These are phyloP conservation scores for Benthosema pterotum DNA, from an alignment of 2,797 vertebrate species.

Conservation along the genomic window DNA sequence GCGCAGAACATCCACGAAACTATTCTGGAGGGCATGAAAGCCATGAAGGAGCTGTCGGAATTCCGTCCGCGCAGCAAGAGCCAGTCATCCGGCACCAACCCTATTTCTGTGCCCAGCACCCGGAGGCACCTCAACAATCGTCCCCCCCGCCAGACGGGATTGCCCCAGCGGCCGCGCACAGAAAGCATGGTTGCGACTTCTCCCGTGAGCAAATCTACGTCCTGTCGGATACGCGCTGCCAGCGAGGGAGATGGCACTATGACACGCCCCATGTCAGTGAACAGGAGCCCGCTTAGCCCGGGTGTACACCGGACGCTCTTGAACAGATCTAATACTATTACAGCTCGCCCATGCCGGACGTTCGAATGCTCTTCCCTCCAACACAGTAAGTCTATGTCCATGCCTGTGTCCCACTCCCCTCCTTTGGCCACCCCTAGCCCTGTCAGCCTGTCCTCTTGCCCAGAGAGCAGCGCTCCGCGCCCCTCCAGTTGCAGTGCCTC, in stretches of 20 bases:
- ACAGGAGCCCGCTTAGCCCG: constrained; percentile 90
- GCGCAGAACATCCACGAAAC: constrained; percentile 99
- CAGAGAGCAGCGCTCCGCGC: constrained; percentile 82
- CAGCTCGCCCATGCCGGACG: constrained; percentile 74
- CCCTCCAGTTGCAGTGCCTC: constrained; percentile 92
- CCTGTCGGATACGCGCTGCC: constrained; percentile 90
- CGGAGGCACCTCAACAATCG: constrained; percentile 88
- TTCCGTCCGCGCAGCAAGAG: constrained; percentile 98
- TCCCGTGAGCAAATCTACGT: constrained; percentile 81
- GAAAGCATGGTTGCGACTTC: constrained; percentile 88
- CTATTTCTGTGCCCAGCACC: constrained; percentile 93
- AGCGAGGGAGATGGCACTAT: constrained; percentile 92
- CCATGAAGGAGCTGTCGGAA: constrained; percentile 95
- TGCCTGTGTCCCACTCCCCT: constrained; percentile 89
- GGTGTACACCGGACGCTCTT: constrained; percentile 84
- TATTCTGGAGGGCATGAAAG: constrained; percentile 96
- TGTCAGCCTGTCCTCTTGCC: constrained; percentile 85
- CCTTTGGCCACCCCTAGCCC: constrained; percentile 83
- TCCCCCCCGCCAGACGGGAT: constrained; percentile 93
- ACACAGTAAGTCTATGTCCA: constrained; percentile 93
- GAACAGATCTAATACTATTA: constrained; percentile 89
- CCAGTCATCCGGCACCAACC: constrained; percentile 91
- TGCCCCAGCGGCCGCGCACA: constrained; percentile 88
- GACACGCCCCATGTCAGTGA: constrained; percentile 83
- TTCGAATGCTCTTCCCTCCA: constrained; percentile 83